Base-by-base conservation (phyloP, 2,113 vertebrate species). In the Scortum barcoo region DNA sequence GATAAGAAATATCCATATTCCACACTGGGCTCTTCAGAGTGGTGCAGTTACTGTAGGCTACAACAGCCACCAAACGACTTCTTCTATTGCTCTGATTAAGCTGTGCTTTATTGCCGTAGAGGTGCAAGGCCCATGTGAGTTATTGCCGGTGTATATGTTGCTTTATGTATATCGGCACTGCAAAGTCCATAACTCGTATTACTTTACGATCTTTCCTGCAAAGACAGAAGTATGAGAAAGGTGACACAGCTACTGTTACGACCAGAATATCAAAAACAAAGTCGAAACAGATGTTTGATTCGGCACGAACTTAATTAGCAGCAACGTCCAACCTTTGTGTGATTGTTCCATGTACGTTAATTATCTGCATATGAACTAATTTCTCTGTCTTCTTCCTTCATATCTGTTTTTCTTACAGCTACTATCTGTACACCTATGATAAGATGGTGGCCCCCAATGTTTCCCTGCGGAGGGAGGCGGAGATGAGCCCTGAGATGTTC, bases 371-470 rank as follows among this genome's bases (percentile, higher is more conserved):
- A 5, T 56, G 10, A 24, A 24, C 0, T 48, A 17, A n/a, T 3
- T 42, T 63, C 26, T 16, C 22, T 63, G 60, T 24, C 38, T 33
- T 50, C 11, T 71, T n/a, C 62, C 19, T 62, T 13, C 70, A 1
- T 81, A 19, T 66, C 3, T 54, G 33, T 66, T 28, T 78, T 46
- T 69, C 28, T 63, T 51, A 22, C 60, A 99, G 98, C 91, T 99
- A 97, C 95, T 99, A 97, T 95, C 95, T 99, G 89, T 99, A 98
- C 89, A 98, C 98, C 75, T 99, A 97, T 67, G 98, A 99, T 93
- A 99, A 99, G 93, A 96, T 99, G 95, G 96, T 99, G 94, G 97
- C 98, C 14, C 98, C 98, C 30, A 99, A 99, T 48, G 97, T 99
- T 42, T 99, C 97, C 2, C 90, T 95, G 79, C 91, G 88, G 68